phyloP scores from a whole-genome alignment of 2,797 vertebrate species.

The Oreochromis mossambicus region DNA sequence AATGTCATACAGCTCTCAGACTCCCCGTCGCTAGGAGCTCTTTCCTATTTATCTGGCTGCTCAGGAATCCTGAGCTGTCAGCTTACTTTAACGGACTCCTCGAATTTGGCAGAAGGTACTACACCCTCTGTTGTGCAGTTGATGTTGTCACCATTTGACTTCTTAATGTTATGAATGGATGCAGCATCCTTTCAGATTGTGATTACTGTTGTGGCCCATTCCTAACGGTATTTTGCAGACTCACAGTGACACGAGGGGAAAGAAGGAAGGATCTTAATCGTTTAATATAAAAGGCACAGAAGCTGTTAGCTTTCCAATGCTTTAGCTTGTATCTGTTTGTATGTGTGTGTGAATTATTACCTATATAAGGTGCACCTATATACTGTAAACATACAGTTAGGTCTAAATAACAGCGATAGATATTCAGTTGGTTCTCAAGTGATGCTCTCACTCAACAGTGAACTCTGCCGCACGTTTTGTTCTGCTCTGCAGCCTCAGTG shows the following conservation, averaged over 20 bases:
- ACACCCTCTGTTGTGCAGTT: not conserved
- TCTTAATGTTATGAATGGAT: constrained; percentile 17
- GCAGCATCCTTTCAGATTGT: not conserved
- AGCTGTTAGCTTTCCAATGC: not conserved
- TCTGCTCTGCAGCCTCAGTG: not conserved
- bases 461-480: not conserved
- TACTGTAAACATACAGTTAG: not conserved
- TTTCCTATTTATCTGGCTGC: constrained; percentile 53
- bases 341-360: not conserved
- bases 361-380: not conserved
- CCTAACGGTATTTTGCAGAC: not conserved
- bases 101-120: constrained; percentile 26
- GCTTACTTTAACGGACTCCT: constrained; percentile 34
- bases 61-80: constrained; percentile 38
- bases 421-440: not conserved
- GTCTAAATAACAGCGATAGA: not conserved
- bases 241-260: not conserved
- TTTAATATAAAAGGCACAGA: not conserved
- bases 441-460: no score
- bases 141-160: constrained; percentile 11
- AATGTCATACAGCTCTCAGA: constrained; percentile 53
- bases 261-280: not conserved
- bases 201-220: not conserved
- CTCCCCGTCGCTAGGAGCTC: constrained; percentile 34
- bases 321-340: not conserved